phyloP scores from a whole-genome alignment of 2,797 vertebrate species.

The Helicolenus hilgendorfi region DNA sequence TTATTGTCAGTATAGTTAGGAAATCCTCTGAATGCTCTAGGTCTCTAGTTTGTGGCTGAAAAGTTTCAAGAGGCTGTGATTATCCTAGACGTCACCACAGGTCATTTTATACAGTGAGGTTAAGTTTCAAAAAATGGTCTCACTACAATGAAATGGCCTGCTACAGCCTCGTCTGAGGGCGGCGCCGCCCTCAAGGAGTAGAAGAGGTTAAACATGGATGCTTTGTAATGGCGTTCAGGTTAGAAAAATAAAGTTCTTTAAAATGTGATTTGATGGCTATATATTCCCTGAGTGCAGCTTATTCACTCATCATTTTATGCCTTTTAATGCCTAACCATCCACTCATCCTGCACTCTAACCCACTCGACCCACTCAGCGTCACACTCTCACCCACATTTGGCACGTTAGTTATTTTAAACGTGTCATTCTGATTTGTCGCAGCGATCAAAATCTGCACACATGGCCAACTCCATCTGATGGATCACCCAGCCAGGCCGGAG shows the following conservation, averaged over 20 bases:
- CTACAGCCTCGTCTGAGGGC: too few relatives aligned
- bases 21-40: too few relatives aligned
- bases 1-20: too few relatives aligned
- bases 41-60: too few relatives aligned
- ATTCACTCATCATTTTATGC: neutral
- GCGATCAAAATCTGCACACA: neutral
- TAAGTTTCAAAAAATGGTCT: too few relatives aligned
- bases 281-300: neutral
- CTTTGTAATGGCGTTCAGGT: neutral
- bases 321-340: neutral
- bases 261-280: neutral
- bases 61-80: too few relatives aligned
- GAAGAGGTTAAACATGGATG: neutral
- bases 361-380: neutral
- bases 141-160: too few relatives aligned
- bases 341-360: neutral
- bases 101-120: too few relatives aligned
- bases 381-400: neutral
- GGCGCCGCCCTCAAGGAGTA: too few relatives aligned
- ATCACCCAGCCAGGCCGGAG: neutral
- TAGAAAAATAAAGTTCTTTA: conserved; percentile 8
- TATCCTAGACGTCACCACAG: too few relatives aligned
- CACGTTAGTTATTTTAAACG: neutral
- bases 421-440: conserved; percentile 18
- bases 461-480: neutral